Conservation (phyloP, 1,140 invertebrate species). For the Babylonia areolata region DNA sequence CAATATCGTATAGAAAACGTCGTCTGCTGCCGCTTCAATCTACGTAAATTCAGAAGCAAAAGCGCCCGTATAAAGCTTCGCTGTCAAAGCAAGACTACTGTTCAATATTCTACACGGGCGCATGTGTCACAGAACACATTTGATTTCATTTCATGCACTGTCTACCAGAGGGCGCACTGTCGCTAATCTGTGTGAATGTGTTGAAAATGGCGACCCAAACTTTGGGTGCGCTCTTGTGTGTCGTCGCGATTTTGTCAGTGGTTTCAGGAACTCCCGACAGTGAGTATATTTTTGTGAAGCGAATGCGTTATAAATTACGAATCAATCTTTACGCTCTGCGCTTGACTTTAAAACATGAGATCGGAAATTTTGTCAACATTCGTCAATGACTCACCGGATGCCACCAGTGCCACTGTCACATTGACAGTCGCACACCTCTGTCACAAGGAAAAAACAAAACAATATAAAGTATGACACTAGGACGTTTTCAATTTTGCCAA, state of each 20-base stretch:
- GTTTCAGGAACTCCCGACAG: slow-evolving; percentile 3
- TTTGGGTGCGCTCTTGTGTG: slow-evolving; percentile 26
- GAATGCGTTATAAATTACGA: too few species aligned
- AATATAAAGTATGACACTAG: too few species aligned
- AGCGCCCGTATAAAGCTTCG: not conserved
- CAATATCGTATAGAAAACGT: not conserved
- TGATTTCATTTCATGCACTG: slow-evolving; percentile 1
- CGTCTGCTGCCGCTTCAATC: not conserved
- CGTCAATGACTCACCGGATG: too few species aligned
- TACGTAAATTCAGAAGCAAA: not conserved
- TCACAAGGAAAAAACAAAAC: too few species aligned
- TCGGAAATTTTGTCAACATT: too few species aligned
- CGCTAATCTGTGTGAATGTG: slow-evolving; percentile 17
- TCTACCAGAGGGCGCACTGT: slow-evolving; percentile 36
- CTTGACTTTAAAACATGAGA: too few species aligned
- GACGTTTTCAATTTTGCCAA: too few species aligned
- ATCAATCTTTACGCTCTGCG: too few species aligned
- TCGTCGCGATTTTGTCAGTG: slow-evolving; percentile 12
- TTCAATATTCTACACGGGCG: not conserved
- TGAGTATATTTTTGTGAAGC: not conserved
- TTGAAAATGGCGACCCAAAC: slow-evolving; percentile 37
- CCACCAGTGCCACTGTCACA: too few species aligned
- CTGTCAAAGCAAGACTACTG: not conserved
- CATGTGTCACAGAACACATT: not conserved
- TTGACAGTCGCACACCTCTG: too few species aligned